Base-by-base conservation (phyloP, 2,888 invertebrate species). In the Ferrisia virgata region DNA sequence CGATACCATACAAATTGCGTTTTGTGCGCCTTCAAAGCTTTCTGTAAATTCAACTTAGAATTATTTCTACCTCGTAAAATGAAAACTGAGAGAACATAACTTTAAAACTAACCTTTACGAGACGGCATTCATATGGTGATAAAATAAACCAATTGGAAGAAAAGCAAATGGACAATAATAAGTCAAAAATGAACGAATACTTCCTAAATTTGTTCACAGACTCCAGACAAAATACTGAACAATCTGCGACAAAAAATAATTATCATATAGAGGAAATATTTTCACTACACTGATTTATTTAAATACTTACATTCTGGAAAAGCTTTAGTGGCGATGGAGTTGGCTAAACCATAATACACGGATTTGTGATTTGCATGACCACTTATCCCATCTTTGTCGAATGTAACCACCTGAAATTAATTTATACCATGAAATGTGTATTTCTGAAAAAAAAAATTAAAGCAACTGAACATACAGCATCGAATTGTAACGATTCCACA, bases 1-100 rank as follows among this genome's bases (percentile, higher is more conserved):
- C 99, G 92, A 89, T 96, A 99, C 99, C 99, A 99, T 53, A 96
- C 92, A 90, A 96, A 93, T 89, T 99, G 99, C n/a, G 96, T 96
- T 86, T 91, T 90, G 89, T 99, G 97, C 84, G 92, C 91, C 86
- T 91, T 91, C 97, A 98, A 97, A 3, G 97, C 97, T 86, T 91
- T 89, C 88, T 93, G 88, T 85, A 89, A 88, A 64, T 31, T 28
- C 5, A 64, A 64, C 2, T 3, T 5, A 28, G 25, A 64, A 53
- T 22, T 64, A 64, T 1, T 31, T 22, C 6, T 39, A 39, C 11
- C 39, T 39, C 11, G 39, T 39, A 8, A 39, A 39, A 39, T 5
- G 11, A 39, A 39, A 39, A n/a, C n/a, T 47, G n/a, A 2, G 28
- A 47, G 4, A 47, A 47, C n/a, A 22, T 40, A 40, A 40, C 22